phyloP scores from a whole-genome alignment of 2,797 vertebrate species.

The Crocodylus rhombifer region DNA sequence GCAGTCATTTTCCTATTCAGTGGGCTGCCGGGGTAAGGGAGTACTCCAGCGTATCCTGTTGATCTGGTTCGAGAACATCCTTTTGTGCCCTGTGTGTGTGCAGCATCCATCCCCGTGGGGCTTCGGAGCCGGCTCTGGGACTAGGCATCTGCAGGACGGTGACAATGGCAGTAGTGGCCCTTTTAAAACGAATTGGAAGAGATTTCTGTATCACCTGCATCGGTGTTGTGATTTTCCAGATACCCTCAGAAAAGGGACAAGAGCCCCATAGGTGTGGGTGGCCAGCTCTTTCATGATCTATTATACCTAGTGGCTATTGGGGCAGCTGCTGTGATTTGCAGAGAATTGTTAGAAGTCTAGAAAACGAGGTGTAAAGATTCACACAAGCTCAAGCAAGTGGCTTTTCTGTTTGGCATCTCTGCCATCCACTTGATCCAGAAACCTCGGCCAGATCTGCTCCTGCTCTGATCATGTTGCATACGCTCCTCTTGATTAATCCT shows the following conservation, averaged over 20 bases:
- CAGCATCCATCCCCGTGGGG: neutral
- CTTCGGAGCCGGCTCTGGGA: neutral
- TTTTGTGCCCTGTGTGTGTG: neutral
- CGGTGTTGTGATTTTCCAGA: neutral
- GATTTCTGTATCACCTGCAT: neutral
- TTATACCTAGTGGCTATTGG: fast-evolving
- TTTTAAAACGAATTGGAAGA: neutral
- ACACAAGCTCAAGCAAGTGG: neutral
- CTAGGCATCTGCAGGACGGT: neutral
- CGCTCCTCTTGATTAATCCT: neutral
- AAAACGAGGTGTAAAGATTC: neutral
- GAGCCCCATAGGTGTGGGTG: conserved; percentile 19
- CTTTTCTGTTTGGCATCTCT: neutral
- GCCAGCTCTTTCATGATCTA: neutral
- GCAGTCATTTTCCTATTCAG: neutral
- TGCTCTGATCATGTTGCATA: neutral
- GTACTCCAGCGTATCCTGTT: neutral
- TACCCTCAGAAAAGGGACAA: neutral
- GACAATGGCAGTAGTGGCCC: neutral
- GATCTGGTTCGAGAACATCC: conserved; percentile 5
- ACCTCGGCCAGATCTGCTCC: neutral
- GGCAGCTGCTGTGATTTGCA: neutral
- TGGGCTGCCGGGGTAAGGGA: conserved; percentile 28
- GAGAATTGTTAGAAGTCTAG: neutral
- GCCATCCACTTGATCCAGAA: neutral